phyloP scores from a whole-genome alignment of 1,140 invertebrate genomes.

The Wiebesia pumilae region DNA sequence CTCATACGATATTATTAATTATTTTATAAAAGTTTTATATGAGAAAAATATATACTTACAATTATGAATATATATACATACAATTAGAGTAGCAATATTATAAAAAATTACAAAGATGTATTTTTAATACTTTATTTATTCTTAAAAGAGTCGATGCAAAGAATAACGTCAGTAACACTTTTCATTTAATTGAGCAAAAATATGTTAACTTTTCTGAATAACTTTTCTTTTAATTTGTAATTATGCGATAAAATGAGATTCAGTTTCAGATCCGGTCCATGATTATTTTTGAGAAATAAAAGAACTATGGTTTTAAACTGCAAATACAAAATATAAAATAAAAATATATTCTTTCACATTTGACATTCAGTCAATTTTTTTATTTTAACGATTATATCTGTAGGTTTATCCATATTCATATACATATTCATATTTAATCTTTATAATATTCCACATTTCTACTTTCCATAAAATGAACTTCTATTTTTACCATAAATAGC shows the following conservation, averaged over 20 bases:
- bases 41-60: neutral
- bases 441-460: too few species aligned
- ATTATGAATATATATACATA: neutral
- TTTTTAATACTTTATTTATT: neutral
- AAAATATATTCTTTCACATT: neutral
- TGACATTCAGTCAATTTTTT: neutral
- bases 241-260: neutral
- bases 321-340: neutral
- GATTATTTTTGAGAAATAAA: neutral
- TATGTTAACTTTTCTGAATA: neutral
- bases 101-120: too few species aligned
- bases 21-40: neutral
- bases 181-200: neutral
- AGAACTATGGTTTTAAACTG: neutral
- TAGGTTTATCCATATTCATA: too few species aligned
- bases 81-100: too few species aligned
- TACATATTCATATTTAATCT: neutral
- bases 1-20: too few species aligned
- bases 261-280: too few species aligned
- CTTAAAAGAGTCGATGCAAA: neutral
- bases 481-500: constrained; percentile 8
- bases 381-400: neutral
- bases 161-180: neutral
- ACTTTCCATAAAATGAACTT: neutral
- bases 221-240: neutral